These are phyloP conservation scores for Dolichallabes microphthalmus DNA, from an alignment of 2,113 vertebrate species.

Conservation along the genomic window DNA sequence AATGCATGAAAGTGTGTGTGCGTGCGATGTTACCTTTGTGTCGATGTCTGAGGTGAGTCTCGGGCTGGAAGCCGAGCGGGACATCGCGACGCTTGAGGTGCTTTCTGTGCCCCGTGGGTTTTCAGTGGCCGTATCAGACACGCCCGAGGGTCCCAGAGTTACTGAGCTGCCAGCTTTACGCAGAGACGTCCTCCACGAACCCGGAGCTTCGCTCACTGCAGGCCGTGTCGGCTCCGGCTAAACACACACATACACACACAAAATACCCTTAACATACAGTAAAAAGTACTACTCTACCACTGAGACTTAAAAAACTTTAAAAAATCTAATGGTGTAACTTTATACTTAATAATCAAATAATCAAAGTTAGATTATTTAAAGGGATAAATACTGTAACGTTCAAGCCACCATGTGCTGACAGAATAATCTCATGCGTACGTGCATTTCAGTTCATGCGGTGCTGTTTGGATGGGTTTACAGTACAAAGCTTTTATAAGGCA, in stretches of 20 bases:
- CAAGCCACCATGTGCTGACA: not conserved
- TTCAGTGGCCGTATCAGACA: constrained; percentile 64
- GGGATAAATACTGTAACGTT: not conserved
- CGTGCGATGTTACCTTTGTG: constrained; percentile 63
- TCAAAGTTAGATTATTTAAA: not conserved
- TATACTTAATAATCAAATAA: no score
- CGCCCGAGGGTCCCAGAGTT: constrained; percentile 68
- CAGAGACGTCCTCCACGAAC: constrained; percentile 75
- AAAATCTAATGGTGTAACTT: not conserved
- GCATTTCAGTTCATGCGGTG: not conserved
- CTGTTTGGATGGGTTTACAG: not conserved
- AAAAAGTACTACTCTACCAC: not conserved
- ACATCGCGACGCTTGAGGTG: constrained; percentile 69
- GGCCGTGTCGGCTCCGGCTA: constrained; percentile 64
- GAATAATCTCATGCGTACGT: not conserved
- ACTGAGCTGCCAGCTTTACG: constrained; percentile 76
- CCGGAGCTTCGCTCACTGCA: constrained; percentile 65
- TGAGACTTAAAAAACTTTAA: not conserved
- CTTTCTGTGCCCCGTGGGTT: constrained; percentile 57
- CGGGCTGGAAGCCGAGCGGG: constrained; percentile 77
- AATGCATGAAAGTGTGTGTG: not conserved
- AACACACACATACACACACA: not conserved
- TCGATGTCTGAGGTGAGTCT: constrained; percentile 74
- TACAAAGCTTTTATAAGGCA: constrained; percentile 33
- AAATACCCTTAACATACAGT: not conserved